A percentile compares a stretch with the other conserved stretches of the same genome.
These are phyloP conservation scores for Psittacula echo DNA, from an alignment of 2,797 vertebrate species.

Conservation along the genomic window DNA sequence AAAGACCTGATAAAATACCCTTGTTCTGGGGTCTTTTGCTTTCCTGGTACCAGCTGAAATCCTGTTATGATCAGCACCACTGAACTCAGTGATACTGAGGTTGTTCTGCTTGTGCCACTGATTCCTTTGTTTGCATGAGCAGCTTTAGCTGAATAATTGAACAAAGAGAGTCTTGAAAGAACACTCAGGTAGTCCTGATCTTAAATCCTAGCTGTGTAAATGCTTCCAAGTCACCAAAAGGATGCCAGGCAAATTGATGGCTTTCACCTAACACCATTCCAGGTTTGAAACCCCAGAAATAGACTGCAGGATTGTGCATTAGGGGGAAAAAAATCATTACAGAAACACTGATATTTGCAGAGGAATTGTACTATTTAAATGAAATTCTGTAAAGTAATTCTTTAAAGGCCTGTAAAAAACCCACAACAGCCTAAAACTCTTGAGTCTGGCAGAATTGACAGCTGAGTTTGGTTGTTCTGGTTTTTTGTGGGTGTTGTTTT, in stretches of 20 bases:
- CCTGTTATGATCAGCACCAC: not conserved
- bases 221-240: not conserved
- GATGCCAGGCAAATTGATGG: not conserved
- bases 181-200: not conserved
- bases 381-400: not conserved
- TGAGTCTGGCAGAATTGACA: not conserved
- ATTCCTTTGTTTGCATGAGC: not conserved
- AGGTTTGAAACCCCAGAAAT: not conserved
- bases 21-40: not conserved
- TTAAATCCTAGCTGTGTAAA: constrained; percentile 8
- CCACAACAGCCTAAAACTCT: not conserved
- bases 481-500: too few species aligned
- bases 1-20: not conserved
- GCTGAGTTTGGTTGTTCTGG: not conserved
- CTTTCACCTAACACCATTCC: not conserved
- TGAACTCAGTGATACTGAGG: not conserved
- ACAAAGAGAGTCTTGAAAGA: not conserved
- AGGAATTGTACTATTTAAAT: not conserved
- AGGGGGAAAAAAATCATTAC: not conserved
- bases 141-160: constrained; percentile 38
- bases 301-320: not conserved
- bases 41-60: not conserved
- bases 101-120: not conserved
- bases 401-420: not conserved
- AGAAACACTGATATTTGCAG: not conserved